Percentiles rank a stretch among this genome's conserved stretches.
Evolutionary conservation across 2,113 vertebrate genomes (phyloP).

Genomic region (Emydura subglobosa): DNA sequence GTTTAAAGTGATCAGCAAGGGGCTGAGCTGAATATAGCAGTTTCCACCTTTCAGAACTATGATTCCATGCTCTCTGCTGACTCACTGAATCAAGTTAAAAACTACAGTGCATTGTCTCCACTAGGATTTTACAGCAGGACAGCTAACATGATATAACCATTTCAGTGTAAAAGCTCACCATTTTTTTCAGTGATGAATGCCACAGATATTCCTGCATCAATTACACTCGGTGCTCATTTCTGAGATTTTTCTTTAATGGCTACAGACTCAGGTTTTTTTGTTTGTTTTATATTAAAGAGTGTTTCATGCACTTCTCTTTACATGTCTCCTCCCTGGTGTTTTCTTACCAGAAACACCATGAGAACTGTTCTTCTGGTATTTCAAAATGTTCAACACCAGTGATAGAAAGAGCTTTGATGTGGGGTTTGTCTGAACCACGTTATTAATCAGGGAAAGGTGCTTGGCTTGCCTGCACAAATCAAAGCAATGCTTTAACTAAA

Average conservation of each 20-base stretch:
- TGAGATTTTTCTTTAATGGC: neutral
- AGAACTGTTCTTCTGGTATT: neutral
- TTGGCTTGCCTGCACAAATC: neutral
- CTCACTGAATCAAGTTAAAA: neutral
- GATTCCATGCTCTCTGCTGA: neutral
- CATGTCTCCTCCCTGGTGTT: neutral
- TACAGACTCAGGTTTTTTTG: neutral
- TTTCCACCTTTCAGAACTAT: neutral
- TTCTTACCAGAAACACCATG: neutral
- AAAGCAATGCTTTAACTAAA: neutral
- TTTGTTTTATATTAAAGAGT: neutral
- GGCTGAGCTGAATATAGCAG: neutral
- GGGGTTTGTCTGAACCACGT: neutral
- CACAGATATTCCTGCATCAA: too few relatives aligned
- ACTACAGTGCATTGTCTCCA: neutral
- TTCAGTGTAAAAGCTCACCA: neutral
- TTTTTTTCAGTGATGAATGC: too few relatives aligned
- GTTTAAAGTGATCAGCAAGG: neutral
- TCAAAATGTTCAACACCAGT: neutral
- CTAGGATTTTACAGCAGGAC: neutral
- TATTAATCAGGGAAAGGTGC: neutral
- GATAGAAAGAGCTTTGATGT: neutral
- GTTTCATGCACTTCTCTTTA: neutral
- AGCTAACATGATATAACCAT: neutral
- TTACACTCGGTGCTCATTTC: neutral